Conservation (phyloP, 2,888 invertebrate species). For the Apantesis nais region DNA sequence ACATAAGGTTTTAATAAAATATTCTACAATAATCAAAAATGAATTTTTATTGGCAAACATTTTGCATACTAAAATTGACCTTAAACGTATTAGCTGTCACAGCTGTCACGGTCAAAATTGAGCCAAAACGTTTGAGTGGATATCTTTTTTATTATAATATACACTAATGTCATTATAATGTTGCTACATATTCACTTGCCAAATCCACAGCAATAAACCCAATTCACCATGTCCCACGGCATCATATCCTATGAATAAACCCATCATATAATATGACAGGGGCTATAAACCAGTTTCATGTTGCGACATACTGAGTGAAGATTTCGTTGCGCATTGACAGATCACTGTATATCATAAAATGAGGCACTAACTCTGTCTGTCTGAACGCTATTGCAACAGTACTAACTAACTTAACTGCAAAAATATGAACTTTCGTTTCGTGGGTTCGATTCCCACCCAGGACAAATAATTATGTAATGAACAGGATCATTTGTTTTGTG, state of each 20-base stretch:
- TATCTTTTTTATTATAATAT: too few relatives aligned
- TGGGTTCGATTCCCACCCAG: too few relatives aligned
- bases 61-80: too few relatives aligned
- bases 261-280: conserved; percentile 9
- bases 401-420: background rate
- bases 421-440: background rate
- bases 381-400: background rate
- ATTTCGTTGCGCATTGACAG: conserved; percentile 10
- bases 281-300: conserved; percentile 25
- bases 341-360: background rate
- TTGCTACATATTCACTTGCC: conserved; percentile 4
- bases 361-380: background rate
- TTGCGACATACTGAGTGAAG: conserved; percentile 26
- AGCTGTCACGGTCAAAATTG: too few relatives aligned
- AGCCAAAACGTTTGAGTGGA: too few relatives aligned
- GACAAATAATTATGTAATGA: too few relatives aligned
- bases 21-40: too few relatives aligned
- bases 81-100: too few relatives aligned
- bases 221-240: conserved; percentile 35
- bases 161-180: background rate
- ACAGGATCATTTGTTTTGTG: too few relatives aligned
- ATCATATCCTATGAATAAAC: conserved; percentile 34
- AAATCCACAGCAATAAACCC: conserved; percentile 14
- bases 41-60: too few relatives aligned
- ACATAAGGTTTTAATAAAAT: too few relatives aligned